Evolutionary conservation across 1,140 invertebrate species (phyloP).

Genomic region (Panagrolaimus sp.): DNA sequence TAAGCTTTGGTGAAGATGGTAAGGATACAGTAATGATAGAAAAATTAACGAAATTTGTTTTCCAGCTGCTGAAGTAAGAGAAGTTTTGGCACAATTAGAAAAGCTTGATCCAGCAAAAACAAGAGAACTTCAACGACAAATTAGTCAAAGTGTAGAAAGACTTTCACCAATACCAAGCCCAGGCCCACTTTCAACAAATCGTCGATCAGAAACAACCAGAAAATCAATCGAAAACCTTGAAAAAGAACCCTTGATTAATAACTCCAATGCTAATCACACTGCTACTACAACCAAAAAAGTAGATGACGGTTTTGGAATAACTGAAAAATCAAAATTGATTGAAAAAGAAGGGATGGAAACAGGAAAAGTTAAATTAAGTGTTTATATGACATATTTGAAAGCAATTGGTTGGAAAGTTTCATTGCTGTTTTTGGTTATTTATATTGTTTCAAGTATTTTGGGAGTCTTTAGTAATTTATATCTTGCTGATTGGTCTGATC

Average conservation of each 20-base stretch:
- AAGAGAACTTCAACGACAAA: not conserved
- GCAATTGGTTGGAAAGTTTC: conserved; percentile 29
- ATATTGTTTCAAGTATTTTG: conserved; percentile 25
- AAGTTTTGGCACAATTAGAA: conserved; percentile 44
- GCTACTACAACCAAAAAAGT: not conserved
- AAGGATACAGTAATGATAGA: not conserved
- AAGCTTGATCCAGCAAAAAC: conserved; percentile 16
- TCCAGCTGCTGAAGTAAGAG: conserved; percentile 33
- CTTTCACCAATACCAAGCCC: not conserved
- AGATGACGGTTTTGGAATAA: not conserved
- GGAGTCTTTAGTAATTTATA: conserved; percentile 37
- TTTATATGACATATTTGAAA: conserved; percentile 40
- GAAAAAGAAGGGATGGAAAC: conserved; percentile 29
- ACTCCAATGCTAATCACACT: not conserved
- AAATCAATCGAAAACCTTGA: not conserved
- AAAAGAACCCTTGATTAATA: not conserved
- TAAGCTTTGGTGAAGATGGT: not conserved
- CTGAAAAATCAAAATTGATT: conserved; percentile 16
- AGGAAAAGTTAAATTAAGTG: conserved; percentile 37
- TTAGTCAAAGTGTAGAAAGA: not conserved
- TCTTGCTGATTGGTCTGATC: conserved; percentile 47
- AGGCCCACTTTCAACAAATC: not conserved
- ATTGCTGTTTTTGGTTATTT: conserved; percentile 29
- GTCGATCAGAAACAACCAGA: not conserved
- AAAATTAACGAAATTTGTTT: not conserved